These are phyloP conservation scores for Apocheima hispidaria DNA, from an alignment of 2,888 invertebrate genomes.

Conservation along the genomic window DNA sequence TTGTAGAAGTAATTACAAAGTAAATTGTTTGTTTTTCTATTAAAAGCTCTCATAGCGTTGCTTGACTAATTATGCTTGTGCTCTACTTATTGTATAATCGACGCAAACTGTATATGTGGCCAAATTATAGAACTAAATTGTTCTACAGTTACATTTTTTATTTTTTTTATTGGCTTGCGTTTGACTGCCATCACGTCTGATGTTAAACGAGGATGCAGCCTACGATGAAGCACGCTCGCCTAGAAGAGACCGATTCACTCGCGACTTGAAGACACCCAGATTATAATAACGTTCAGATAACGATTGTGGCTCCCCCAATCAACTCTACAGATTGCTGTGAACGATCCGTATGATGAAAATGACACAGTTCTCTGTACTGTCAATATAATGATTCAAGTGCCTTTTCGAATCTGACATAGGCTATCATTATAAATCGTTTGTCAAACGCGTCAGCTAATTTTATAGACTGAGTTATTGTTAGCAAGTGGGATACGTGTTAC, in stretches of 20 bases:
- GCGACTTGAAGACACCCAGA: too few species aligned
- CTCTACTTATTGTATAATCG: too few species aligned
- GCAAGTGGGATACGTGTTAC: slow-evolving; percentile 61
- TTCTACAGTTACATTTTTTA: neutral
- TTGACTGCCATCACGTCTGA: too few species aligned
- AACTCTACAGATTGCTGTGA: too few species aligned
- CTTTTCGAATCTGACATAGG: slow-evolving; percentile 52
- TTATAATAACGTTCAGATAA: neutral
- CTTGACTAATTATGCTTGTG: too few species aligned
- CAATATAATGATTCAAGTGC: slow-evolving; percentile 31
- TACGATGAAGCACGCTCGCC: too few species aligned
- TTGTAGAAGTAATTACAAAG: neutral
- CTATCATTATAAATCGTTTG: slow-evolving; percentile 63
- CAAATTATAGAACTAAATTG: too few species aligned
- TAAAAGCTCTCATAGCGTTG: neutral
- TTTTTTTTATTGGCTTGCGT: too few species aligned
- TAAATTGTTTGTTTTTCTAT: neutral
- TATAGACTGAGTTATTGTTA: slow-evolving; percentile 63
- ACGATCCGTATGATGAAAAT: slow-evolving; percentile 23
- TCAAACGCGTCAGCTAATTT: slow-evolving; percentile 63
- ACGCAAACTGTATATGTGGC: too few species aligned
- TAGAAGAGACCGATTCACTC: too few species aligned
- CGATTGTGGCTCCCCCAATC: too few species aligned
- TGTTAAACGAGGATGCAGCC: too few species aligned
- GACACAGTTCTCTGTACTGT: slow-evolving; percentile 31